Evolutionary conservation across 2,888 invertebrate genomes (phyloP), one percentile per base, ranked within the genome.

Genomic region (Lithophane socia): DNA sequence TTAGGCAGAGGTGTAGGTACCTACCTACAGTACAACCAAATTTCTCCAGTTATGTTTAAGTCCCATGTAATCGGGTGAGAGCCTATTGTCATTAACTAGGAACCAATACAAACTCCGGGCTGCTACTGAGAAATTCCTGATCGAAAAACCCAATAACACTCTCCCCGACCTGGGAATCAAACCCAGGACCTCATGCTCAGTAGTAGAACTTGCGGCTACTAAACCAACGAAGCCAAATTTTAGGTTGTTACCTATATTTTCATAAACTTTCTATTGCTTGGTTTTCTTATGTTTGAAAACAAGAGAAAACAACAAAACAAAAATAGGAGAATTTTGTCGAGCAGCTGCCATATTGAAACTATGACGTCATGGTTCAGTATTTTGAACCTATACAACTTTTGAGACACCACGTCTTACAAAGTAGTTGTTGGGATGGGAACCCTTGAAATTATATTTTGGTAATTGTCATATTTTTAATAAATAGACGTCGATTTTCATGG

Each of bases 261-360:
- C 75, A 75, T 76, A 61, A 74, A 74, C 7, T 54, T 76, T 63
- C 13, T 63, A 52, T 63, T 54, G 52, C 7, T 69, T 47, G 24
- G 9, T 56, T 70, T 73, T 54, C n/a, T 60, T 49, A 10, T 9
- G 37, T 60, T 60, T 24, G 10, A 9, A 7, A 13, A n/a, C 18
- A 73, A 47, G 13, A 13, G 3, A 47, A 13, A 73, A 16, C 21
- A n/a, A 13, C 37, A 29, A 47, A 60, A 21, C 12, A 9, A 52
- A 8, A 21, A 58, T 10, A 49, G 7, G 16, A 47, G 10, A 21
- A 16, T 65, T 29, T 9, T 12, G 4, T 56, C n/a, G n/a, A 56
- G n/a, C 52, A 52, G 52, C 52, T 52, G 52, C 52, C 52, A 2
- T 18, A 3, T 18, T 18, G 52, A 52, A 52, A 52, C 3, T 21